Evolutionary conservation across 2,113 vertebrate species (phyloP).

Genomic region (Phaethon lepturus): DNA sequence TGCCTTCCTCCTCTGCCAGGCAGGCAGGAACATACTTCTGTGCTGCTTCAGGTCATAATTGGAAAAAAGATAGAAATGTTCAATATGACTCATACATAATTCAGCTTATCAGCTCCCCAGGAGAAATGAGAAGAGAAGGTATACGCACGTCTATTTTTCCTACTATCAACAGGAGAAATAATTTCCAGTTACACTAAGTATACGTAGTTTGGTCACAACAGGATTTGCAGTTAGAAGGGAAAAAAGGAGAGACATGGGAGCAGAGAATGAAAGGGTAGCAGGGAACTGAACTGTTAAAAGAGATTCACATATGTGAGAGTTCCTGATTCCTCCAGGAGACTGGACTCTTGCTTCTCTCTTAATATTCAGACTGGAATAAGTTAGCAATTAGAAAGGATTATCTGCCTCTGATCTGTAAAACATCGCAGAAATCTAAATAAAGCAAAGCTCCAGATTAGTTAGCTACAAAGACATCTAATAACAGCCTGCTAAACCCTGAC

Average conservation of each 20-base stretch:
- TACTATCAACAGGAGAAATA: slow-evolving; percentile 71
- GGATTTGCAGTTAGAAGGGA: slow-evolving; percentile 8
- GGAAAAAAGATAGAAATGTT: slow-evolving; percentile 76
- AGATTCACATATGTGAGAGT: slow-evolving; percentile 12
- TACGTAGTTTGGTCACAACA: slow-evolving; percentile 53
- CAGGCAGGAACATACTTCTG: slow-evolving; percentile 51
- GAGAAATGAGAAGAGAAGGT: slow-evolving; percentile 71
- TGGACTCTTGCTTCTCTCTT: slow-evolving; percentile 23
- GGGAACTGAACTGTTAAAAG: not conserved
- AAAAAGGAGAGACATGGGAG: slow-evolving; percentile 23
- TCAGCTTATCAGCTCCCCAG: slow-evolving; percentile 73
- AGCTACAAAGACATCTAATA: slow-evolving; percentile 30
- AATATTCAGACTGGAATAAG: slow-evolving; percentile 15
- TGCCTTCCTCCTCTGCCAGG: slow-evolving; percentile 52
- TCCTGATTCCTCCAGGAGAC: not conserved
- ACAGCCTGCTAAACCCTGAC: slow-evolving; percentile 32
- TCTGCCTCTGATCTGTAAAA: slow-evolving; percentile 42
- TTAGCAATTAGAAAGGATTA: slow-evolving; percentile 55
- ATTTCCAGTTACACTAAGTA: slow-evolving; percentile 71
- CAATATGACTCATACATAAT: slow-evolving; percentile 77
- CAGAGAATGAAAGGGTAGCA: slow-evolving; percentile 21
- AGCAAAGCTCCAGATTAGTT: slow-evolving; percentile 49
- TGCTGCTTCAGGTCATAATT: slow-evolving; percentile 71
- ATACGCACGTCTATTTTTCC: slow-evolving; percentile 53
- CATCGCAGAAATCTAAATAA: slow-evolving; percentile 29